Base-by-base conservation (phyloP, 2,888 invertebrate species). In the Exephanes ischioxanthus region DNA sequence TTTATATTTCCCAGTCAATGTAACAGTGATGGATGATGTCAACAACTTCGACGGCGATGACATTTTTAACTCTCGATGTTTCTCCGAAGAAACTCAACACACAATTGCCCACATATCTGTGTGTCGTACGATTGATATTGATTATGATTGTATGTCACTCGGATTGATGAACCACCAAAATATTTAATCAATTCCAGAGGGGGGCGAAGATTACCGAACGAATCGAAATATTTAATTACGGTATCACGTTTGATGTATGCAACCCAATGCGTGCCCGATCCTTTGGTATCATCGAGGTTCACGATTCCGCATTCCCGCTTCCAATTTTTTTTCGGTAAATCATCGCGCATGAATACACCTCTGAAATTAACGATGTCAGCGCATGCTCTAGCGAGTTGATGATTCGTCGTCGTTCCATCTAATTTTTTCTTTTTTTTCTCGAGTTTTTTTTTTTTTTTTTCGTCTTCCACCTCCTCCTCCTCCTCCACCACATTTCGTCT, bases 291-390 rank as follows among this genome's bases (percentile, higher is more conserved):
- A n/a, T 84, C 80, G 2, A 84, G 26, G 19, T 84, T 84, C 11
- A 80, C 75, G 16, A 84, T 84, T 0, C 48, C 79, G 9, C 58
- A 80, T 51, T 75, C 75, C n/a, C 48, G 30, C n/a, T 33, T 7
- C 6, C 51, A 1, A 0, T 3, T 5, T n/a, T 16, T 7, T 3
- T 0, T 0, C 2, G 90, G 93, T 22, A 94, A 90, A 81, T 91
- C 89, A 88, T 92, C 91, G 68, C 91, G 90, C 86, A 91, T 92
- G 30, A 89, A 88, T 84, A 86, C 81, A 16, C 86, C 79, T 11
- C 86, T 51, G 26, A 84, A 86, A 76, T 86, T 41, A 51, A 79
- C 14, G n/a, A 86, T 77, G 16, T 68, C 58, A 14, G 5, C 6
- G 55, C 78, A 67, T n/a, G n/a, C 45, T 53, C 48, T 9, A 16